Percentiles rank a stretch among this genome's conserved stretches.
phyloP scores from a whole-genome alignment of 2,113 vertebrate genomes.

The Cettia cetti region DNA sequence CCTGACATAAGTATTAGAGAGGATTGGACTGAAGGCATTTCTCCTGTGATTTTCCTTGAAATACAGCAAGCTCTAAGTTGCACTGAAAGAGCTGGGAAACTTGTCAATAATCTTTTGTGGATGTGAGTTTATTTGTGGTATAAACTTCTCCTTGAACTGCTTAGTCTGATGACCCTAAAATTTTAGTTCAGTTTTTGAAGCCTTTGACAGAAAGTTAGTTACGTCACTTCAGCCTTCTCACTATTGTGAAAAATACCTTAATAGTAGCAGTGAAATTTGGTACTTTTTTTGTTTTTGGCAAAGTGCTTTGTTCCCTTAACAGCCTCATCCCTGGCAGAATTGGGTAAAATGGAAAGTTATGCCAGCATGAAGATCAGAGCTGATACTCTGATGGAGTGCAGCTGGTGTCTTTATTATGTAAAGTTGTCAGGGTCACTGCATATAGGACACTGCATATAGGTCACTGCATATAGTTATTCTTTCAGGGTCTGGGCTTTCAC shows the following conservation, averaged over 20 bases:
- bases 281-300: not conserved
- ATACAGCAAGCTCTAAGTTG: not conserved
- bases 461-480: slow-evolving; percentile 40
- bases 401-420: slow-evolving; percentile 73
- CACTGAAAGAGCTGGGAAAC: not conserved
- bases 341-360: slow-evolving; percentile 72
- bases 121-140: not conserved
- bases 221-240: slow-evolving; percentile 3
- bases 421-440: slow-evolving; percentile 70
- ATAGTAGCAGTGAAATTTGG: slow-evolving; percentile 47
- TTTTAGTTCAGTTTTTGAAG: not conserved
- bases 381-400: slow-evolving; percentile 67
- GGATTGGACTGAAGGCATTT: not conserved
- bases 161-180: not conserved
- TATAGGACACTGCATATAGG: slow-evolving; percentile 18
- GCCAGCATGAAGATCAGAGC: slow-evolving; percentile 74
- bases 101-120: not conserved
- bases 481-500: not conserved
- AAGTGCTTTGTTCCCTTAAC: slow-evolving; percentile 66
- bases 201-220: not conserved
- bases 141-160: not conserved
- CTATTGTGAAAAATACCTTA: slow-evolving; percentile 27
- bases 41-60: not conserved
- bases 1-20: not conserved
- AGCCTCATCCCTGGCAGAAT: slow-evolving; percentile 62